These are phyloP conservation scores for Centropus bengalensis DNA, from an alignment of 2,113 vertebrate species.

Conservation along the genomic window DNA sequence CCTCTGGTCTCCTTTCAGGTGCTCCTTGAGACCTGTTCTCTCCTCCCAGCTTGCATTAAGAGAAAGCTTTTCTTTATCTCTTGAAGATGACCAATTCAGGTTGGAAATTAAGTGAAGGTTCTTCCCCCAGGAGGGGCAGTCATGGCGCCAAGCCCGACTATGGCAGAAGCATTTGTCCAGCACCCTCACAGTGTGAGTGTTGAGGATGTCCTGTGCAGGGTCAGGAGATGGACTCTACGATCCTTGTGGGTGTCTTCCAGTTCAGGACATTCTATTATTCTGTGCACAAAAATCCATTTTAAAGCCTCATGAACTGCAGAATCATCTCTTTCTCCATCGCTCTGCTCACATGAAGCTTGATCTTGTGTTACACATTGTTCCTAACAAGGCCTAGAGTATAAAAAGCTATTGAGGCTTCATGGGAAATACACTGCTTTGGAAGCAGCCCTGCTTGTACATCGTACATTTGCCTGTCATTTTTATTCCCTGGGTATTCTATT, in stretches of 20 bases:
- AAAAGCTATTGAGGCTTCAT: background rate
- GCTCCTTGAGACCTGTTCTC: background rate
- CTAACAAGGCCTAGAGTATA: background rate
- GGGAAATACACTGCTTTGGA: background rate
- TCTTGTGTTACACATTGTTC: background rate
- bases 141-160: no score
- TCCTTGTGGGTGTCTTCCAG: no score
- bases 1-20: background rate
- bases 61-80: background rate
- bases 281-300: background rate
- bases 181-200: no score
- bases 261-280: no score
- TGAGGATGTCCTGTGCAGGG: no score
- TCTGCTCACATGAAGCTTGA: rapidly evolving
- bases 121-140: no score
- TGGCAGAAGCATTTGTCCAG: no score
- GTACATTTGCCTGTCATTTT: conserved; percentile 56
- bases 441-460: conserved; percentile 50
- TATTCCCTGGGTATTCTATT: conserved; percentile 68
- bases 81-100: background rate
- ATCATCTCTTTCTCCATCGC: background rate
- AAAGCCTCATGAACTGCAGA: background rate
- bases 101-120: no score
- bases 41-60: background rate
- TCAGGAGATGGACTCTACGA: no score